Evolutionary conservation across 2,888 invertebrate species (phyloP).

Genomic region (Lasius platythorax): DNA sequence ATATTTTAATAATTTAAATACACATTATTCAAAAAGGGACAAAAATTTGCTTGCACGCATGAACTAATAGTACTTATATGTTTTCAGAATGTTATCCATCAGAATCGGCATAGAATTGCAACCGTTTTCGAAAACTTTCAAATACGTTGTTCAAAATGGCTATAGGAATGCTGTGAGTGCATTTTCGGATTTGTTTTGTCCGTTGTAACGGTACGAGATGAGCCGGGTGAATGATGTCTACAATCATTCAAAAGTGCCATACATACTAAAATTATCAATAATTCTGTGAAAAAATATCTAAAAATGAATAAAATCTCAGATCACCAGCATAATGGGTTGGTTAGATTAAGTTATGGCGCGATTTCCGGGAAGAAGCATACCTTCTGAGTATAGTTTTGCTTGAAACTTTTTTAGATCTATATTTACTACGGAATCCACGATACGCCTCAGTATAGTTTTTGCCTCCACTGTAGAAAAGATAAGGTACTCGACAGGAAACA

Average conservation of each 20-base stretch:
- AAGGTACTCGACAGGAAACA: too few species aligned
- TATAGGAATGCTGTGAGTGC: background rate
- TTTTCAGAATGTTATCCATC: background rate
- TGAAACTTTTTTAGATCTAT: background rate
- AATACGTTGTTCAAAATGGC: background rate
- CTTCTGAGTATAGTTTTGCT: background rate
- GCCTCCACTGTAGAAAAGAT: too few species aligned
- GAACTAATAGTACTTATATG: background rate
- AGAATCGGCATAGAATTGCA: background rate
- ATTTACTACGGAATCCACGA: slow-evolving; percentile 1
- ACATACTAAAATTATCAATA: background rate
- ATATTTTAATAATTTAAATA: slow-evolving; percentile 13
- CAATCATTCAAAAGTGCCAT: slow-evolving; percentile 8
- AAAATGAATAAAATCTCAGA: background rate
- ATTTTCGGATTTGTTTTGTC: too few species aligned
- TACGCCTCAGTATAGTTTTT: background rate
- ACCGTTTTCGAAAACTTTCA: background rate
- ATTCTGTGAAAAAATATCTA: background rate
- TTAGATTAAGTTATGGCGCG: background rate
- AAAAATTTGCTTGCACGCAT: background rate
- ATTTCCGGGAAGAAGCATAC: background rate
- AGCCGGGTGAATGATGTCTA: background rate
- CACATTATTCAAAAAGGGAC: background rate
- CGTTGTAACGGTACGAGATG: too few species aligned
- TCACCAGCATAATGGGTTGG: background rate